Base-by-base conservation (phyloP, 2,888 invertebrate species). In the Cerastis rubricosa region DNA sequence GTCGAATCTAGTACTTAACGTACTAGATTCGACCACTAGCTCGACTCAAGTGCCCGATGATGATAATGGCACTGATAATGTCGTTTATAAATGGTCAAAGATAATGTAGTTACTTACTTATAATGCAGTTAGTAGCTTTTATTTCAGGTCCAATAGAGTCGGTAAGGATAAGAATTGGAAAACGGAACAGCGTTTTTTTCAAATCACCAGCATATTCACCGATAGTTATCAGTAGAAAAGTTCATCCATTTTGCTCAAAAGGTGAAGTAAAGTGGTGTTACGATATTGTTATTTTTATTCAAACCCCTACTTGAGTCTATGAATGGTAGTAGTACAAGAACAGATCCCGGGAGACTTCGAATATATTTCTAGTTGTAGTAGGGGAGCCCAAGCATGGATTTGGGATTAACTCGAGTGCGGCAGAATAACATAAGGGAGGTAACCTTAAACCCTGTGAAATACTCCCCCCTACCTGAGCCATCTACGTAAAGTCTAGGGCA, bases 1-100 rank as follows among this genome's bases (percentile, higher is more conserved):
- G 82, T 64, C 43, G 69, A 57, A 80, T 84, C 61, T 45, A 69
- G 57, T 66, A n/a, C n/a, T n/a, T n/a, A n/a, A n/a, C n/a, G n/a
- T n/a, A n/a, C n/a, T n/a, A n/a, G n/a, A n/a, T n/a, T n/a, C n/a
- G n/a, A n/a, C n/a, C n/a, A n/a, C n/a, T n/a, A n/a, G n/a, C n/a
- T n/a, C n/a, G n/a, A n/a, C n/a, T n/a, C n/a, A n/a, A n/a, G n/a
- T n/a, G n/a, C n/a, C n/a, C n/a, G n/a, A n/a, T n/a, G n/a, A n/a
- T n/a, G n/a, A n/a, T 61, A 35, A 35, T 35, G 35, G 3, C 35
- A 35, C 35, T 35, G 35, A 35, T 35, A 35, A 35, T 35, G 35
- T 3, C 1, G 35, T 35, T 35, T 3, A 35, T 35, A 35, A 35
- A 35, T 35, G 35, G 35, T 3, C 35, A 35, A 35, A 35, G 35